Percentiles rank a stretch among this genome's conserved stretches.
These are phyloP conservation scores for Yponomeuta plumbellus DNA, from an alignment of 2,888 invertebrate species.

Conservation along the genomic window DNA sequence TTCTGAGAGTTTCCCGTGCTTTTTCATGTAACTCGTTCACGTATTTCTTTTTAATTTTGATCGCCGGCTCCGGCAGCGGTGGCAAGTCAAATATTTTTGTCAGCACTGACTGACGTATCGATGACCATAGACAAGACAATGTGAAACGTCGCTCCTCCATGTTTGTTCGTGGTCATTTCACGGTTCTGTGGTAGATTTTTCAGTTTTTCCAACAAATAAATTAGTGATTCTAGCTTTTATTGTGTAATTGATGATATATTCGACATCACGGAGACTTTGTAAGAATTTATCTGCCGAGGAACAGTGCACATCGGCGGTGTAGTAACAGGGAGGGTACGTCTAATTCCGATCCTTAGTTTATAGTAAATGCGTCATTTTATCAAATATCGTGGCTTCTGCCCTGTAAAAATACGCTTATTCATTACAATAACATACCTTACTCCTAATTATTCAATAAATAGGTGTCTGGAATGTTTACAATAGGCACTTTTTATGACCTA, in stretches of 20 bases:
- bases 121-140: constrained; percentile 50
- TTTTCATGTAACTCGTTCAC: background rate
- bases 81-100: background rate
- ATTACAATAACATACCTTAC: background rate
- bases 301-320: constrained; percentile 64
- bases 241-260: constrained; percentile 74
- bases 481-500: constrained; percentile 44
- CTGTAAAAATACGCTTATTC: constrained; percentile 36
- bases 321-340: constrained; percentile 76
- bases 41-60: background rate
- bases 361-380: constrained; percentile 76
- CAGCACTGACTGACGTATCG: constrained; percentile 3
- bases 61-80: too few species aligned
- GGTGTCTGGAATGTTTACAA: constrained; percentile 29
- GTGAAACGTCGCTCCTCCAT: constrained; percentile 70
- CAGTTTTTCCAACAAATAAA: constrained; percentile 50
- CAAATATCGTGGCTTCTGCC: constrained; percentile 54
- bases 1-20: too few species aligned
- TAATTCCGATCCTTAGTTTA: constrained; percentile 66
- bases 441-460: constrained; percentile 27
- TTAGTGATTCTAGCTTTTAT: constrained; percentile 60
- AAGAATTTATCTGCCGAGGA: constrained; percentile 68
- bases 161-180: constrained; percentile 76
- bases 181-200: constrained; percentile 70
- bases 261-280: constrained; percentile 66